A percentile compares a stretch with the other conserved stretches of the same genome.
phyloP scores from a whole-genome alignment of 2,797 vertebrate genomes.

The Myripristis jacobus region DNA sequence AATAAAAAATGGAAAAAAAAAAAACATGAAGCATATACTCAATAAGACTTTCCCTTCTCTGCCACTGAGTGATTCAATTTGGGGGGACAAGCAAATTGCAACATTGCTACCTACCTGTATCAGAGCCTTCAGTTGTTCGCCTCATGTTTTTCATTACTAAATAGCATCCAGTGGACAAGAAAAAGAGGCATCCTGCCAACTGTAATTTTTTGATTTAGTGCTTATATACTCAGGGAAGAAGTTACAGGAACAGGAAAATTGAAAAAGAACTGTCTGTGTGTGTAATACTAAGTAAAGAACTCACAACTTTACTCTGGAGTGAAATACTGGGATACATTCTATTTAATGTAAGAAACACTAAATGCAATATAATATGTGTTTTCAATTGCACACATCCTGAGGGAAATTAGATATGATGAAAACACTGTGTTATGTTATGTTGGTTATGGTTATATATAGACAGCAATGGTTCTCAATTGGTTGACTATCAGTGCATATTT shows the following conservation, averaged over 20 bases:
- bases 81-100: background rate
- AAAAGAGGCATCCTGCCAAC: slow-evolving; percentile 2
- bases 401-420: no score
- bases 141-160: no score
- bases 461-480: no score
- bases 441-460: no score
- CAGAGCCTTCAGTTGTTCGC: background rate
- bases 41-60: slow-evolving; percentile 5
- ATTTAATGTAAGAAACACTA: no score
- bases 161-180: background rate
- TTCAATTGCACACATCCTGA: no score
- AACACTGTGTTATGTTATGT: no score
- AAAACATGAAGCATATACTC: background rate
- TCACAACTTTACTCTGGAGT: background rate
- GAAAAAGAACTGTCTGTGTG: background rate
- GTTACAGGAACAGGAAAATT: background rate
- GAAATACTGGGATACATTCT: no score
- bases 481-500: no score
- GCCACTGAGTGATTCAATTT: slow-evolving; percentile 11
- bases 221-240: background rate
- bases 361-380: no score
- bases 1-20: no score
- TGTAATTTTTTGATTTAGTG: background rate
- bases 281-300: background rate
- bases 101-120: background rate